Percentiles rank a stretch among this genome's conserved stretches.
These are phyloP conservation scores for Dasypus novemcinctus DNA, from an alignment of 2,113 vertebrate species.

Conservation along the genomic window DNA sequence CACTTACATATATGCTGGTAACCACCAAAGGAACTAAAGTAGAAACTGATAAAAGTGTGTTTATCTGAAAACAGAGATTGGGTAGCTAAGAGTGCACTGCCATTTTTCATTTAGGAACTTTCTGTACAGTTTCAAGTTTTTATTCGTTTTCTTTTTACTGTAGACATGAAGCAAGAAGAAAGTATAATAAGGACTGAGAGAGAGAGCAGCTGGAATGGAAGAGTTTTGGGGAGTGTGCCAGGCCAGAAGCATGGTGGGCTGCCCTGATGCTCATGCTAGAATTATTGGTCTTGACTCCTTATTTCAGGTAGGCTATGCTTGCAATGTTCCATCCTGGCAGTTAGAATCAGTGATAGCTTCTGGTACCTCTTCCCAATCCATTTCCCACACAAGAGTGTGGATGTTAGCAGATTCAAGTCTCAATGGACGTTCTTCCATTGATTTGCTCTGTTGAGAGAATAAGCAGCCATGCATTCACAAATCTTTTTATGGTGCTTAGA, in stretches of 20 bases:
- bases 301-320: background rate
- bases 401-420: background rate
- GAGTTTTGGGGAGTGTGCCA: background rate
- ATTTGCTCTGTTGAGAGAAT: background rate
- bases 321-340: background rate
- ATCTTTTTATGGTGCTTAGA: background rate
- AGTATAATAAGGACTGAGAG: background rate
- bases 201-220: background rate
- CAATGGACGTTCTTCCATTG: background rate
- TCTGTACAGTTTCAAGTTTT: background rate
- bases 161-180: background rate
- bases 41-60: background rate
- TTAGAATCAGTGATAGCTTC: background rate
- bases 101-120: background rate
- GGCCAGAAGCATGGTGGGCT: background rate
- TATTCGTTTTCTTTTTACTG: background rate
- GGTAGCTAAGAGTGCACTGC: background rate
- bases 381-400: background rate
- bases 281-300: background rate
- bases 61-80: slow-evolving; percentile 31
- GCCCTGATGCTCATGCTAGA: background rate
- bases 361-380: background rate
- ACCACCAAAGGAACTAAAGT: background rate
- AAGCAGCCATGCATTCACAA: background rate
- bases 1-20: background rate